Conservation (phyloP, 2,797 vertebrate genomes). For the Chiloscyllium punctatum region DNA sequence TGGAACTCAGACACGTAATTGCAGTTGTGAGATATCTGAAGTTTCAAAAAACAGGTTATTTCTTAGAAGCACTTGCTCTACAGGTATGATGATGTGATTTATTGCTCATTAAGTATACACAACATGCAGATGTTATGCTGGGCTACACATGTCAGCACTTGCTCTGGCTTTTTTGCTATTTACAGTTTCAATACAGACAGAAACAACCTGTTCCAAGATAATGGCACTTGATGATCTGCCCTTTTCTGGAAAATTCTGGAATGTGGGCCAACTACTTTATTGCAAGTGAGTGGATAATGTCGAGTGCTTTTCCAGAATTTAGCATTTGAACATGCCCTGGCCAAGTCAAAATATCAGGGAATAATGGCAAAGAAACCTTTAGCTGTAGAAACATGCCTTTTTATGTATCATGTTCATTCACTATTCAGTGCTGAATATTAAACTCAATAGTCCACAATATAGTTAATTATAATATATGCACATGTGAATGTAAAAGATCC, state of each 20-base stretch:
- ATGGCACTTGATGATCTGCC: neutral
- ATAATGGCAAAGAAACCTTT: neutral
- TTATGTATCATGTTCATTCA: neutral
- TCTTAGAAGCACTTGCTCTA: neutral
- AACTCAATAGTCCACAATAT: neutral
- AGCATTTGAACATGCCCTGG: neutral
- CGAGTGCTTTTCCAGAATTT: neutral
- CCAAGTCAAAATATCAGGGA: neutral
- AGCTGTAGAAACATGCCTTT: neutral
- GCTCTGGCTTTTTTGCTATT: neutral
- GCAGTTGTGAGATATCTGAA: constrained; percentile 1
- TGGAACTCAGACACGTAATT: neutral
- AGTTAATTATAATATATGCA: neutral
- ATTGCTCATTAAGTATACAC: neutral
- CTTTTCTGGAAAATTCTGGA: neutral
- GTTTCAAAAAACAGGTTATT: neutral
- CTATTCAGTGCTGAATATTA: neutral
- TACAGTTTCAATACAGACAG: neutral
- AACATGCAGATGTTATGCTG: neutral
- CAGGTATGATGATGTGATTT: constrained; percentile 11
- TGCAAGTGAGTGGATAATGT: neutral
- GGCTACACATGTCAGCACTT: neutral
- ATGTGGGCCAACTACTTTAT: neutral
- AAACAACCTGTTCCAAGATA: neutral
- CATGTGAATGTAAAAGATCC: no score